Conservation (phyloP, 2,888 invertebrate species). For the Dermolepida albohirtum region DNA sequence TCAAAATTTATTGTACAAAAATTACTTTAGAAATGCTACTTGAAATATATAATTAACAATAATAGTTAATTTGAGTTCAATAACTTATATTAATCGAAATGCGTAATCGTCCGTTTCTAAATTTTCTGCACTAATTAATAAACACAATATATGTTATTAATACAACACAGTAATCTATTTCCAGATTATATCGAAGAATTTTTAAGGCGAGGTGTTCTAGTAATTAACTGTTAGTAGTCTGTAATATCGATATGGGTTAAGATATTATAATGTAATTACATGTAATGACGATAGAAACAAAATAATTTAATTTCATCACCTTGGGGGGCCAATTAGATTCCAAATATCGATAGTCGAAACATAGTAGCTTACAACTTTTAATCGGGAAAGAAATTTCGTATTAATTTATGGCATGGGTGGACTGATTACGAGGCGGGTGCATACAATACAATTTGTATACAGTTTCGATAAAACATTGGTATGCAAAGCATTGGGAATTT, state of each 20-base stretch:
- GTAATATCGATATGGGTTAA: constrained; percentile 37
- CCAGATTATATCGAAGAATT: constrained; percentile 40
- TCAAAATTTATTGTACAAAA: constrained; percentile 26
- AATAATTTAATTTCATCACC: constrained; percentile 45
- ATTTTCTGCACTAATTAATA: constrained; percentile 43
- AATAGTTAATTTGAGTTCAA: constrained; percentile 24
- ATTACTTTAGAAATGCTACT: constrained; percentile 14
- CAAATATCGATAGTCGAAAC: constrained; percentile 27
- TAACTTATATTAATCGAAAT: constrained; percentile 27
- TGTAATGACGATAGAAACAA: constrained; percentile 44
- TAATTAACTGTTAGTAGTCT: constrained; percentile 37
- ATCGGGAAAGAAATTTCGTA: constrained; percentile 27
- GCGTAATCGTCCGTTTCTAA: constrained; percentile 22
- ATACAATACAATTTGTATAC: constrained; percentile 21
- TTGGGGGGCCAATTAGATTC: constrained; percentile 44
- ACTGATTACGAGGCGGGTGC: constrained; percentile 8
- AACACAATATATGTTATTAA: constrained; percentile 39
- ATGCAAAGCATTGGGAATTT: constrained; percentile 2
- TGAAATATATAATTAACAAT: constrained; percentile 31
- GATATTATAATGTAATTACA: constrained; percentile 44
- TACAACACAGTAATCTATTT: constrained; percentile 13
- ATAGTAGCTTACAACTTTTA: constrained; percentile 1
- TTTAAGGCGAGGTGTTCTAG: constrained; percentile 43
- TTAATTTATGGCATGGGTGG: constrained; percentile 20
- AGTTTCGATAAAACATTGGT: constrained; percentile 3